Percentiles rank a stretch among this genome's conserved stretches.
These are phyloP conservation scores for Acanthurus leucopareius DNA, from an alignment of 2,797 vertebrate species.

Conservation along the genomic window DNA sequence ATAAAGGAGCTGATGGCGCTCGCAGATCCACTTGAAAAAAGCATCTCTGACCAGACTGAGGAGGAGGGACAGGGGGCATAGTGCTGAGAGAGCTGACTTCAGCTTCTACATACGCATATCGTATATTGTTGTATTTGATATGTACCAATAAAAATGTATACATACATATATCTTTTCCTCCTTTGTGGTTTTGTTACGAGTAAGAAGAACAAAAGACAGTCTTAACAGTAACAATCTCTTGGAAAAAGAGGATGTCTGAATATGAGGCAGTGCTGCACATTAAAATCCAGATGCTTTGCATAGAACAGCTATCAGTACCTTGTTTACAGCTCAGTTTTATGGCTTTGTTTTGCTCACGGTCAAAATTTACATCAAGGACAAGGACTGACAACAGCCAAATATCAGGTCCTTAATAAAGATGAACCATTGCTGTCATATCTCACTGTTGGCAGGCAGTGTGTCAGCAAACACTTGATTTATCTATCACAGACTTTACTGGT, in stretches of 20 bases:
- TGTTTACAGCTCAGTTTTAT: constrained; percentile 26
- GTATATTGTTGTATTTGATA: neutral
- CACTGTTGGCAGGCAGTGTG: neutral
- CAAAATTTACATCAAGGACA: constrained; percentile 24
- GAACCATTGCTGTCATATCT: neutral
- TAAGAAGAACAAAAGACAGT: neutral
- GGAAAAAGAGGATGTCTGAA: neutral
- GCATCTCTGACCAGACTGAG: constrained; percentile 33
- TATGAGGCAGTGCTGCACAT: constrained; percentile 1
- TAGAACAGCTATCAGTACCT: neutral
- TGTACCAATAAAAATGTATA: neutral
- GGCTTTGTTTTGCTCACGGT: constrained; percentile 25
- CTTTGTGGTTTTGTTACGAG: neutral
- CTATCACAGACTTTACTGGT: neutral
- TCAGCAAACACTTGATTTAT: constrained; percentile 2
- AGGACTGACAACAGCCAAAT: constrained; percentile 8
- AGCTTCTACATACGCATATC: neutral
- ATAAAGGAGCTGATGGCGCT: constrained; percentile 76
- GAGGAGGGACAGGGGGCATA: constrained; percentile 52
- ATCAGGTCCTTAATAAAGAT: neutral
- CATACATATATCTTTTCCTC: neutral
- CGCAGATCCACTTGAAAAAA: constrained; percentile 67
- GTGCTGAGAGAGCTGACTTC: neutral
- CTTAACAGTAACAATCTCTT: neutral
- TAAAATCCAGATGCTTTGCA: constrained; percentile 38